Evolutionary conservation across 1,140 invertebrate species (phyloP), one percentile per base, ranked within the genome.

Genomic region (Drosophila varians): DNA sequence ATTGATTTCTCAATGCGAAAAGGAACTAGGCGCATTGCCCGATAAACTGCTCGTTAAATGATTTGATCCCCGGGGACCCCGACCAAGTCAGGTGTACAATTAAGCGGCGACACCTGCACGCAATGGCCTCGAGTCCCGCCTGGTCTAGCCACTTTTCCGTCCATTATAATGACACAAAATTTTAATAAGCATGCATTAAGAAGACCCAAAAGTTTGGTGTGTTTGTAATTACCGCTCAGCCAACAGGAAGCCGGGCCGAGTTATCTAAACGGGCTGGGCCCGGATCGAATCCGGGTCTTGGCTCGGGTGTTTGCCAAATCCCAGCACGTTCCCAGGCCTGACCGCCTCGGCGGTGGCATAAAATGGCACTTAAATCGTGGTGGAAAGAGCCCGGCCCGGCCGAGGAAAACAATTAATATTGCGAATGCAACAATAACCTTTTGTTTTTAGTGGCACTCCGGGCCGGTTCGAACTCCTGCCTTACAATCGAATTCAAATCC

Each of bases 341-440:
- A 5, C 28, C 9, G 9, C 9, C 28, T n/a, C 46, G 52, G 57
- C 42, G 38, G 52, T 31, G 48, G 71, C 70, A 82, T 87, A 74
- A 87, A 87, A 80, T 60, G 70, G 56, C 73, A 80, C 73, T 86
- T 80, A 77, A 84, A 70, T 73, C 72, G 73, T 60, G 3, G 60
- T 9, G 34, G 18, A 58, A 31, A 62, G 53, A 66, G 64, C 60
- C 42, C 70, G 38, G 12, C 45, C 40, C 40, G 40, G 43, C 19
- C 55, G 76, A 60, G 58, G 66, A 87, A 79, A 86, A 86, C 82
- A 86, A 86, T 86, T 86, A 87, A 87, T 86, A 74, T 76, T 55
- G 62, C 55, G 73, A 74, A 86, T 86, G 77, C 77, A 86, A 87
- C 73, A 77, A 82, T 68, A 74, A 70, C 83, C 74, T 72, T 80